Conservation (phyloP, 1,140 invertebrate species). For the Propsilocerus akamusi region DNA sequence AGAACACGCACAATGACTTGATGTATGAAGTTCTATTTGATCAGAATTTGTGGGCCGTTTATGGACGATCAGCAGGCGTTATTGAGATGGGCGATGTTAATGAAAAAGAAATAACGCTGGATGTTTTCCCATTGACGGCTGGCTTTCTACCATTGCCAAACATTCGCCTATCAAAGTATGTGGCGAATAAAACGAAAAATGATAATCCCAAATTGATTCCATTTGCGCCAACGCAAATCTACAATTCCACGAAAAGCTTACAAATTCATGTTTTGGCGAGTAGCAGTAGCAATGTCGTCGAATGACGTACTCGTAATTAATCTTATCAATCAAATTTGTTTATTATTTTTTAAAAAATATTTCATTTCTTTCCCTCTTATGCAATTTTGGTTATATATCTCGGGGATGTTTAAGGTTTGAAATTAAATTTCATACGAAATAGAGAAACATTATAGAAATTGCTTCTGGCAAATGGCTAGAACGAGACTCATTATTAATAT, state of each 20-base stretch:
- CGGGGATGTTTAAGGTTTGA: too few species aligned
- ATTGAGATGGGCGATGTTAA: slow-evolving; percentile 54
- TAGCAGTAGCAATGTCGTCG: too few species aligned
- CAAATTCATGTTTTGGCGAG: slow-evolving; percentile 79
- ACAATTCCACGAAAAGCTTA: slow-evolving; percentile 69
- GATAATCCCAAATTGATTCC: slow-evolving; percentile 58
- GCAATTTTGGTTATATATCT: too few species aligned
- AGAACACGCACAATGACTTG: slow-evolving; percentile 33
- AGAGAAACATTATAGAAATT: too few species aligned
- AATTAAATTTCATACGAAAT: too few species aligned
- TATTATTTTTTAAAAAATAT: too few species aligned
- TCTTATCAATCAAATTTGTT: too few species aligned
- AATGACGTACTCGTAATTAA: too few species aligned
- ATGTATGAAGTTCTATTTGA: slow-evolving; percentile 89
- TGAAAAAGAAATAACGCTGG: slow-evolving; percentile 56
- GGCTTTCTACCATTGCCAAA: slow-evolving; percentile 76
- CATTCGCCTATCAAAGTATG: slow-evolving; percentile 80
- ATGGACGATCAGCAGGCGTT: slow-evolving; percentile 71
- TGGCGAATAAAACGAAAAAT: slow-evolving; percentile 46
- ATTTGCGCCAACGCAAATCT: slow-evolving; percentile 72
- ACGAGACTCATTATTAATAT: too few species aligned
- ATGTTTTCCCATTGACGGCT: slow-evolving; percentile 78
- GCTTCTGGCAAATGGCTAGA: too few species aligned
- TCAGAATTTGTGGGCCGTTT: slow-evolving; percentile 81
- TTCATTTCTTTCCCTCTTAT: too few species aligned